A percentile compares a stretch with the other conserved stretches of the same genome.
Conservation (phyloP, 2,113 vertebrate species). For the Limnothrissa miodon region DNA sequence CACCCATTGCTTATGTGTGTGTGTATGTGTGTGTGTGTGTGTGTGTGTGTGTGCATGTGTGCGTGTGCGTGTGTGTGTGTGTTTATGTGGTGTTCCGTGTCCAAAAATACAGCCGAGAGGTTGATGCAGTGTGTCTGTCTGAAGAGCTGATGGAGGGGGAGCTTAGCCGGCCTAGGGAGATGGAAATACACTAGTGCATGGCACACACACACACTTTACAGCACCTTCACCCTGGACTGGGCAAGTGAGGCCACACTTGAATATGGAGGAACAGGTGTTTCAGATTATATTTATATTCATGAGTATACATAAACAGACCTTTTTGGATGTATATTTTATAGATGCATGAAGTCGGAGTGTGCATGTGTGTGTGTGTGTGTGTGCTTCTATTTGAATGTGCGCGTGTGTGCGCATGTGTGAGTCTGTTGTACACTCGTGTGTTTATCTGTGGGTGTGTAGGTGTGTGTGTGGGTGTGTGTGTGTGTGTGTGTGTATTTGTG, state of each 20-base stretch:
- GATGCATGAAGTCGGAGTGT: constrained; percentile 12
- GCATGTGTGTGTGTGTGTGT: constrained; percentile 47
- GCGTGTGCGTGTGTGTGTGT: constrained; percentile 20
- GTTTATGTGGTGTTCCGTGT: constrained; percentile 40
- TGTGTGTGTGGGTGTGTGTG: constrained; percentile 30
- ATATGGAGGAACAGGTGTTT: background rate
- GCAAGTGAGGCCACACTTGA: background rate
- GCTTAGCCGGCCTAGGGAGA: background rate
- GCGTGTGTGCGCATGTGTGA: background rate
- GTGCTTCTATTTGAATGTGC: background rate
- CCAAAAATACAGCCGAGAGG: constrained; percentile 42
- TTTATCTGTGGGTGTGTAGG: background rate
- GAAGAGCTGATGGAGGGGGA: constrained; percentile 15
- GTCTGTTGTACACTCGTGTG: background rate
- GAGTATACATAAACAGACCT: constrained; percentile 25
- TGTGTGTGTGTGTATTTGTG: constrained; percentile 45
- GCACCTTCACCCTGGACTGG: background rate
- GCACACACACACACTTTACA: background rate
- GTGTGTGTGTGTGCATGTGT: constrained; percentile 43
- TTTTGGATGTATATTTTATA: constrained; percentile 22
- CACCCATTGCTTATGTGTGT: constrained; percentile 55
- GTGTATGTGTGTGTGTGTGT: constrained; percentile 43
- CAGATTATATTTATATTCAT: background rate
- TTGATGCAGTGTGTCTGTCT: constrained; percentile 25
- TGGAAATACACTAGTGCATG: background rate